These are phyloP conservation scores for Oxytorus armatus DNA, from an alignment of 2,888 invertebrate genomes.

Conservation along the genomic window DNA sequence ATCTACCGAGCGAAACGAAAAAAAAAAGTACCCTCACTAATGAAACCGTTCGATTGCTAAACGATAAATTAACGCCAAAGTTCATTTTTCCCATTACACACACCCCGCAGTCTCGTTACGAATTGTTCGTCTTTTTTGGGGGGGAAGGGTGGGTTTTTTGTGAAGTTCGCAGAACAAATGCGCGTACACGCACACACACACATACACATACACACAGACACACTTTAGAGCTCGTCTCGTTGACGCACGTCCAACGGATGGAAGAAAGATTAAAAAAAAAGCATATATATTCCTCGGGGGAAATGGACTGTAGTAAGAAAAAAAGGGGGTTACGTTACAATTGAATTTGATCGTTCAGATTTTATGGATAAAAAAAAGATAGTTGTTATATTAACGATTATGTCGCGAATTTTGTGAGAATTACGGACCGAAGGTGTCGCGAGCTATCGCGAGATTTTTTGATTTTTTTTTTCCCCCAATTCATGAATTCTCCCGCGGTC, in stretches of 20 bases:
- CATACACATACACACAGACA: neutral
- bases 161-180: neutral
- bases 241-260: constrained; percentile 35
- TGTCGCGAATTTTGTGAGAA: constrained; percentile 76
- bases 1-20: neutral
- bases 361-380: constrained; percentile 79
- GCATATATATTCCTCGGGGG: constrained; percentile 66
- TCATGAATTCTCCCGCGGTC: too few relatives aligned
- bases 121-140: neutral
- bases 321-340: constrained; percentile 81
- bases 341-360: constrained; percentile 85
- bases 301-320: constrained; percentile 77
- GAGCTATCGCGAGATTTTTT: constrained; percentile 64
- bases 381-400: constrained; percentile 81
- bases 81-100: neutral
- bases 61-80: constrained; percentile 1
- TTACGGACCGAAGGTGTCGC: constrained; percentile 43
- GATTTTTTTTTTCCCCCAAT: constrained; percentile 3
- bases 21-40: too few relatives aligned
- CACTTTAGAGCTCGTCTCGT: constrained; percentile 45
- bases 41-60: too few relatives aligned
- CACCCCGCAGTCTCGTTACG: neutral
- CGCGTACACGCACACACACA: constrained; percentile 7
- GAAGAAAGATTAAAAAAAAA: neutral
- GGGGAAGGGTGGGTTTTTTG: neutral